phyloP scores from a whole-genome alignment of 2,113 vertebrate genomes.

The Mustelus asterias region DNA sequence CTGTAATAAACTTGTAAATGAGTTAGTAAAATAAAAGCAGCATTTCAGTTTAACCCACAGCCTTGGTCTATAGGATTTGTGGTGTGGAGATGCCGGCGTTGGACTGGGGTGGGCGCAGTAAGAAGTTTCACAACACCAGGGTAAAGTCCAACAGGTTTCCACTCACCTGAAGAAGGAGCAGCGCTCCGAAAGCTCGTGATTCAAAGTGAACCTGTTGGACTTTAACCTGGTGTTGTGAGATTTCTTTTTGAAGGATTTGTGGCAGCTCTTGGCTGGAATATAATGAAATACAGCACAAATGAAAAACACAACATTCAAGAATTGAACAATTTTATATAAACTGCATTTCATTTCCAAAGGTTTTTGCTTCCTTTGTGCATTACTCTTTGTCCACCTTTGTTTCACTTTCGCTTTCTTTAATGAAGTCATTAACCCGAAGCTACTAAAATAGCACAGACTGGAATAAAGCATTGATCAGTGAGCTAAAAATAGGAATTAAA shows the following conservation, averaged over 20 bases:
- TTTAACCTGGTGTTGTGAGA: no score
- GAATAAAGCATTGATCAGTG: background rate
- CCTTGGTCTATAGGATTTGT: background rate
- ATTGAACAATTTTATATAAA: background rate
- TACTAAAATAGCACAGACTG: background rate
- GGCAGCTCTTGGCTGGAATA: background rate
- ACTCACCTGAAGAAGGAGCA: no score
- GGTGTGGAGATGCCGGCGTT: no score
- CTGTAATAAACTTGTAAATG: no score
- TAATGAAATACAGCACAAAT: background rate
- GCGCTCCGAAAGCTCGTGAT: no score
- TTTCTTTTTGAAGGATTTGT: background rate
- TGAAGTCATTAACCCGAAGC: background rate
- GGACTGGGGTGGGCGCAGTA: no score
- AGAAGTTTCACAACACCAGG: no score
- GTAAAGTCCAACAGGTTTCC: no score
- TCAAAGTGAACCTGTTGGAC: no score
- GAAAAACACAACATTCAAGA: background rate
- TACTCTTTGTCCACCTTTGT: background rate
- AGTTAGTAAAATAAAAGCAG: background rate
- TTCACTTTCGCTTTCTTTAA: background rate
- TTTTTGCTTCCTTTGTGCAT: background rate
- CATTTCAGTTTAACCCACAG: background rate
- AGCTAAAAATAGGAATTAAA: slow-evolving; percentile 5
- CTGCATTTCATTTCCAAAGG: background rate